Evolutionary conservation across 2,797 vertebrate genomes (phyloP).

Genomic region (Micromesistius poutassou): DNA sequence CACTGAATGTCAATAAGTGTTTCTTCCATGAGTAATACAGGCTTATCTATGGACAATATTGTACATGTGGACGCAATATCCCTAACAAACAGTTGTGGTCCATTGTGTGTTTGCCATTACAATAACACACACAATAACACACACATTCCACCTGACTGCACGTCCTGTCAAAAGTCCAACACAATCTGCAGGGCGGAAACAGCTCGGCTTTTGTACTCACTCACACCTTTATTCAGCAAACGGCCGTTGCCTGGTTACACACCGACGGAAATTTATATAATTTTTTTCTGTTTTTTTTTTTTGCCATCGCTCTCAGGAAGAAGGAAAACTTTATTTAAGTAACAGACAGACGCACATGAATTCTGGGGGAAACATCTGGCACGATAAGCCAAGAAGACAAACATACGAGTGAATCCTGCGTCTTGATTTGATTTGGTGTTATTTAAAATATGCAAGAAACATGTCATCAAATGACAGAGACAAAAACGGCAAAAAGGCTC

Average conservation of each 20-base stretch:
- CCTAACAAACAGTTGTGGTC: constrained; percentile 49
- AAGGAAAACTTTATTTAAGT: constrained; percentile 60
- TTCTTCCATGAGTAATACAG: constrained; percentile 42
- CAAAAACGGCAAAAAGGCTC: too few relatives aligned
- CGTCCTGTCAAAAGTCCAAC: constrained; percentile 43
- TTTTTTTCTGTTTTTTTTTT: constrained; percentile 4
- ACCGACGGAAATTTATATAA: not conserved
- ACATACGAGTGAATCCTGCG: too few relatives aligned
- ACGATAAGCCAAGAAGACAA: constrained; percentile 28
- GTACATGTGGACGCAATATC: constrained; percentile 42
- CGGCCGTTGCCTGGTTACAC: constrained; percentile 59
- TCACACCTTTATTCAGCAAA: constrained; percentile 41
- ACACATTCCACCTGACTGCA: constrained; percentile 59
- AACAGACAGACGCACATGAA: constrained; percentile 60
- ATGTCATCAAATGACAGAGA: too few relatives aligned
- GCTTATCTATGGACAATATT: constrained; percentile 30
- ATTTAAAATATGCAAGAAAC: too few relatives aligned
- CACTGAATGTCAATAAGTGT: constrained; percentile 31
- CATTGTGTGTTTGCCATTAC: constrained; percentile 20
- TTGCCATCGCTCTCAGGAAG: constrained; percentile 34
- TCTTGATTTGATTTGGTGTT: too few relatives aligned
- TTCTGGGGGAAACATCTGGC: constrained; percentile 51
- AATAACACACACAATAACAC: constrained; percentile 33
- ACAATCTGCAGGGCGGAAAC: constrained; percentile 59
- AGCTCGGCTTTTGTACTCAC: constrained; percentile 60